These are phyloP conservation scores for Pangasius krempfi DNA, from an alignment of 2,797 vertebrate species.

Conservation along the genomic window DNA sequence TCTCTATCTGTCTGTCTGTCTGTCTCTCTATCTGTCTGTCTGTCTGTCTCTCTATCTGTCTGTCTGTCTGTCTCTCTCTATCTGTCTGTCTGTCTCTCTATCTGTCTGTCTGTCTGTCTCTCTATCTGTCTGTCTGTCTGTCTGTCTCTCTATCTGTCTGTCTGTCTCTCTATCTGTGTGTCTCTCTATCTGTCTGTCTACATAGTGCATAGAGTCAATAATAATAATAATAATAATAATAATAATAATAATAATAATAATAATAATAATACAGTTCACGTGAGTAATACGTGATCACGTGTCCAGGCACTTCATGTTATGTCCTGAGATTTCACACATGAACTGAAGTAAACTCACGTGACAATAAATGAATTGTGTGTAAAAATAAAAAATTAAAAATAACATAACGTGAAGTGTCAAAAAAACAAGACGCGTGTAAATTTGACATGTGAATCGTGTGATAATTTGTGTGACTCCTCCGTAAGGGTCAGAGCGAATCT, in stretches of 20 bases:
- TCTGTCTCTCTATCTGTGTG: too few species aligned
- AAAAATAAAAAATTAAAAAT: not conserved
- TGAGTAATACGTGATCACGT: not conserved
- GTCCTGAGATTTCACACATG: too few species aligned
- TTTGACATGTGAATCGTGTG: not conserved
- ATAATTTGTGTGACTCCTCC: not conserved
- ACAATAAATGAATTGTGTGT: not conserved
- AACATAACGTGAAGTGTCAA: not conserved
- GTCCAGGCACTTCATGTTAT: not conserved
- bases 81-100: too few species aligned
- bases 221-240: not conserved
- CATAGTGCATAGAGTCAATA: conserved; percentile 14
- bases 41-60: too few species aligned
- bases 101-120: too few species aligned
- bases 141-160: too few species aligned
- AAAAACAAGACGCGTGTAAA: not conserved
- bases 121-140: too few species aligned
- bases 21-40: too few species aligned
- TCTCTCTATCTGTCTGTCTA: conserved; percentile 68
- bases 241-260: not conserved
- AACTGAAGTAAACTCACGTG: not conserved
- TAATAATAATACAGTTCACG: not conserved
- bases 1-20: conserved; percentile 49
- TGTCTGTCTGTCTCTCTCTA: too few species aligned
- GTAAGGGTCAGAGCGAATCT: not conserved